A percentile compares a stretch with the other conserved stretches of the same genome.
Conservation (phyloP, 2,797 vertebrate species). For the Melanotaenia parkinsoni region DNA sequence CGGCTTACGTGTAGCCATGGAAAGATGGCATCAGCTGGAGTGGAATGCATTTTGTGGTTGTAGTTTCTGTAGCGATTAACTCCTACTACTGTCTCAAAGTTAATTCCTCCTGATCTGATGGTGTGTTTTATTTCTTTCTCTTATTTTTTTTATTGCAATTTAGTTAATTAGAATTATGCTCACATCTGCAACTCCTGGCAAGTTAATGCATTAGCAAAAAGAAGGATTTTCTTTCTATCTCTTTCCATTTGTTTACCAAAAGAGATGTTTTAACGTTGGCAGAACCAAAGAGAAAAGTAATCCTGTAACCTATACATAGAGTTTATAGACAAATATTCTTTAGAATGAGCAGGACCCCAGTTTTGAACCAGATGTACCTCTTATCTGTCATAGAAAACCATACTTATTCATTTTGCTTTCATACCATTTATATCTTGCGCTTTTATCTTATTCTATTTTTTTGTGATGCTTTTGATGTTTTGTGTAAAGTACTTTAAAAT, state of each 20-base stretch:
- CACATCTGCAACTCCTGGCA: slow-evolving; percentile 1
- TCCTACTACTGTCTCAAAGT: slow-evolving; percentile 11
- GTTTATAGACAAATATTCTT: neutral
- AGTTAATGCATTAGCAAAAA: neutral
- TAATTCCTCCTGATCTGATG: slow-evolving; percentile 18
- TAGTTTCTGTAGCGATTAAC: slow-evolving; percentile 42
- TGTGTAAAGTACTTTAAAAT: too few relatives aligned
- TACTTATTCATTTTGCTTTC: neutral
- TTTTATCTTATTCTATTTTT: too few relatives aligned
- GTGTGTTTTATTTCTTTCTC: slow-evolving; percentile 6
- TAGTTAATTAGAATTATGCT: neutral
- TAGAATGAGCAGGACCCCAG: too few relatives aligned
- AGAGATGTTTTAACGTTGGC: neutral
- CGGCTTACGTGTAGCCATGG: slow-evolving; percentile 48
- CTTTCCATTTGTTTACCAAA: neutral
- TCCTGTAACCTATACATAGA: neutral
- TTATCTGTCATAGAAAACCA: neutral
- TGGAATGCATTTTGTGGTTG: slow-evolving; percentile 32
- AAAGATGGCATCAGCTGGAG: slow-evolving; percentile 55
- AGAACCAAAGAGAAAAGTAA: neutral
- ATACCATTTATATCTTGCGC: too few relatives aligned
- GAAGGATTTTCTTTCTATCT: neutral
- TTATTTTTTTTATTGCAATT: neutral
- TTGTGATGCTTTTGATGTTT: too few relatives aligned
- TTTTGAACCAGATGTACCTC: neutral